phyloP scores from a whole-genome alignment of 2,888 invertebrate genomes.

The Odontothrips loti region DNA sequence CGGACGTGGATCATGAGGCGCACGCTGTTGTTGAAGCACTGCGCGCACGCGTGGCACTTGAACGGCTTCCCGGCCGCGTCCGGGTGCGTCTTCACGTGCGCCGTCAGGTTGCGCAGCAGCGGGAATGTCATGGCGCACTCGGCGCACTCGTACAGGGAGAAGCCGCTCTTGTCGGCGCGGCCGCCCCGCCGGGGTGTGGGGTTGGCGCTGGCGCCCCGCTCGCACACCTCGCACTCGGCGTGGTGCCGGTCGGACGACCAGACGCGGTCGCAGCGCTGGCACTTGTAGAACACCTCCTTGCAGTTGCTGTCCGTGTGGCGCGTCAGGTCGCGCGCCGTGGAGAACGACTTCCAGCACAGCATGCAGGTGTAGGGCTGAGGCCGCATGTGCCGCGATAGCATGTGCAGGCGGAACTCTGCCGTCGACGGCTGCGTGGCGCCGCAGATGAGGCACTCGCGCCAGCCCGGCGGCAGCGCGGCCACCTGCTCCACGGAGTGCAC shows the following conservation, averaged over 20 bases:
- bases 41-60: slow-evolving; percentile 7
- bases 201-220: neutral
- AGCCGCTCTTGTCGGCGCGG: neutral
- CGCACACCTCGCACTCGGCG: neutral
- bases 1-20: slow-evolving; percentile 21
- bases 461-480: neutral
- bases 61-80: neutral
- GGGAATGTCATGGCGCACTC: neutral
- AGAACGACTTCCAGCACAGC: slow-evolving; percentile 6
- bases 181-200: neutral
- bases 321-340: neutral
- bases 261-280: slow-evolving; percentile 11
- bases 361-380: neutral
- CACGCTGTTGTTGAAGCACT: neutral
- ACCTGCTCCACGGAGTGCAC: no score
- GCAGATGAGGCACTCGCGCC: neutral
- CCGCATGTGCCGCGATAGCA: neutral
- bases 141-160: neutral
- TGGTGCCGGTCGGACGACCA: slow-evolving; percentile 11
- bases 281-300: neutral
- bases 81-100: slow-evolving; percentile 14
- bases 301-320: slow-evolving; percentile 16
- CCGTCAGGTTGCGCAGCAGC: slow-evolving; percentile 12
- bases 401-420: neutral
- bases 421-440: neutral